Percentiles rank a stretch among this genome's conserved stretches.
Evolutionary conservation across 1,140 invertebrate species (phyloP).

Genomic region (Asobara japonica): DNA sequence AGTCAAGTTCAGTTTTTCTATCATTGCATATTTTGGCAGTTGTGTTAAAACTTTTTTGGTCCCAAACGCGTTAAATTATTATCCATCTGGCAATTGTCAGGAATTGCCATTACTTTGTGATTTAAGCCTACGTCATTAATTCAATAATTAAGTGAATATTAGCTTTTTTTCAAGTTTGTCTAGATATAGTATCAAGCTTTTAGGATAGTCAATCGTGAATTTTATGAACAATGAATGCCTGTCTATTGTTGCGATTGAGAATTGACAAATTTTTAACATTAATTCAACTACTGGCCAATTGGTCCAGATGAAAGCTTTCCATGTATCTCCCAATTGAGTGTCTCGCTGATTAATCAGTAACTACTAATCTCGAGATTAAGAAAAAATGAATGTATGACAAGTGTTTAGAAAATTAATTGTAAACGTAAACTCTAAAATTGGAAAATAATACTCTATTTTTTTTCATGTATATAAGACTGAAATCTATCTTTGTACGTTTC

Average conservation of each 20-base stretch:
- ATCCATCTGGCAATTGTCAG: background rate
- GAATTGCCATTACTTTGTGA: conserved; percentile 12
- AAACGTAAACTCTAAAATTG: conserved; percentile 9
- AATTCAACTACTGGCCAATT: background rate
- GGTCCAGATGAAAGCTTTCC: conserved; percentile 43
- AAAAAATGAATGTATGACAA: conserved; percentile 16
- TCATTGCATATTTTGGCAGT: too few relatives aligned
- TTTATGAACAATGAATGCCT: background rate
- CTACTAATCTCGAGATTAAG: background rate
- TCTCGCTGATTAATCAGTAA: background rate
- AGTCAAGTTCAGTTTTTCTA: too few relatives aligned
- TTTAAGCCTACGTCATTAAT: conserved; percentile 21
- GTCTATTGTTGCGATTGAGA: background rate
- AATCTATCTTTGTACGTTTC: conserved; percentile 27
- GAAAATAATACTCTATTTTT: background rate
- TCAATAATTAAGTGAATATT: conserved; percentile 7
- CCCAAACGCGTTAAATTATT: background rate
- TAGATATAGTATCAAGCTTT: background rate
- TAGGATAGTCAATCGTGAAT: conserved; percentile 8
- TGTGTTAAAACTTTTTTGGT: too few relatives aligned
- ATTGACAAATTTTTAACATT: background rate
- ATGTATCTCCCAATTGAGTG: conserved; percentile 49
- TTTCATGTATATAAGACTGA: conserved; percentile 52
- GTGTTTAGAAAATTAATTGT: conserved; percentile 19
- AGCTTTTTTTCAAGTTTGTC: background rate